Evolutionary conservation across 2,888 invertebrate species (phyloP).

Genomic region (Drosophila peninsularis): DNA sequence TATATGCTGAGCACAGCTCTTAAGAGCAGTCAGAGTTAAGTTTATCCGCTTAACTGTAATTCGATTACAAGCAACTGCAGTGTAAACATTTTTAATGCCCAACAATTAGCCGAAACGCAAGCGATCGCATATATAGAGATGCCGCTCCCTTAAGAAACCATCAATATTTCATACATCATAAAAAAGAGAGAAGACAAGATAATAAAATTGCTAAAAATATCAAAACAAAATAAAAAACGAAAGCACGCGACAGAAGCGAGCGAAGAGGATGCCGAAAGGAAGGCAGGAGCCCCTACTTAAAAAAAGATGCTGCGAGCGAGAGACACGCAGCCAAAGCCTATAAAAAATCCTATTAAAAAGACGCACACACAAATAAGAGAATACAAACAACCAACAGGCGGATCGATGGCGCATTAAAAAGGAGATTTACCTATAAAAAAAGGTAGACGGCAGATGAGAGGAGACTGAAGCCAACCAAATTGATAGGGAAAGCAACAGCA

Average conservation of each 20-base stretch:
- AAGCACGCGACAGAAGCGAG: constrained; percentile 73
- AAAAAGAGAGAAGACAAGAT: constrained; percentile 50
- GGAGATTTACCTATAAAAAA: constrained; percentile 78
- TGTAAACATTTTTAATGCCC: constrained; percentile 4
- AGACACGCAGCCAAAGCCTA: constrained; percentile 54
- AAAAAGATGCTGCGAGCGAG: constrained; percentile 45
- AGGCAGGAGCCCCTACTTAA: constrained; percentile 37
- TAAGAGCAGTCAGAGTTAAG: not conserved
- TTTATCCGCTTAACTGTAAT: not conserved
- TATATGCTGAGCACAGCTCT: not conserved
- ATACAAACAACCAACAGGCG: constrained; percentile 58
- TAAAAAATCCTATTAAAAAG: constrained; percentile 80
- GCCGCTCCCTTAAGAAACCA: constrained; percentile 33
- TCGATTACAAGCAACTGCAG: not conserved
- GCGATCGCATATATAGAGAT: constrained; percentile 36
- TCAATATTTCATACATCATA: constrained; percentile 70
- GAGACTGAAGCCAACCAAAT: constrained; percentile 27
- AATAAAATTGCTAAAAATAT: constrained; percentile 72
- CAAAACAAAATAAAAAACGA: constrained; percentile 48
- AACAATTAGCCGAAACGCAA: constrained; percentile 40
- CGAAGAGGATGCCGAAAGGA: constrained; percentile 21
- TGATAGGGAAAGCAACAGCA: constrained; percentile 63
- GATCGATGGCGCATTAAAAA: constrained; percentile 66
- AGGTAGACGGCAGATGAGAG: constrained; percentile 57
- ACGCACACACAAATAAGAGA: constrained; percentile 56